phyloP scores from a whole-genome alignment of 2,113 vertebrate genomes.

The Pygoscelis antarcticus region DNA sequence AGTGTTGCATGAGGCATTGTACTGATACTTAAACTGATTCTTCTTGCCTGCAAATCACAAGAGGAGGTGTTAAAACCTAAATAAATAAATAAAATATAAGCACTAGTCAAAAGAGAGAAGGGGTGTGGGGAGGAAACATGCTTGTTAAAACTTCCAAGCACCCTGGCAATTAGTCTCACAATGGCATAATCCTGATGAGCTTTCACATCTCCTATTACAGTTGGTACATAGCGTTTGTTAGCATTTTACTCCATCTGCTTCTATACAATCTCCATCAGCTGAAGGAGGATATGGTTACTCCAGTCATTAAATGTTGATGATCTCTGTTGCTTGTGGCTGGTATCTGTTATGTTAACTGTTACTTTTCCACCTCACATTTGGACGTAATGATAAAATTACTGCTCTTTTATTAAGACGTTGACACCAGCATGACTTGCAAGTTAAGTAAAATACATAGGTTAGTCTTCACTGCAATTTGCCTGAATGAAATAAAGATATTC shows the following conservation, averaged over 20 bases:
- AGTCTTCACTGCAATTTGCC: background rate
- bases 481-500: background rate
- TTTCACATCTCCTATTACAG: conserved; percentile 24
- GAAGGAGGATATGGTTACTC: conserved; percentile 33
- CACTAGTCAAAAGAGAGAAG: background rate
- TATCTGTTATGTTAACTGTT: background rate
- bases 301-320: conserved; percentile 37
- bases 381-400: background rate
- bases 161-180: conserved; percentile 21
- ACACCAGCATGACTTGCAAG: background rate
- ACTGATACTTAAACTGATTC: background rate
- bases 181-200: conserved; percentile 18
- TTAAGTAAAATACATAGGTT: background rate
- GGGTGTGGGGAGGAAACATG: background rate
- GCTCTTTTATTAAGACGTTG: background rate
- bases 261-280: background rate
- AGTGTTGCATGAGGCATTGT: background rate
- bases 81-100: conserved; percentile 39
- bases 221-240: background rate
- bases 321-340: background rate
- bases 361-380: background rate
- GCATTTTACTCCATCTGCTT: conserved; percentile 39
- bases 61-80: conserved; percentile 48
- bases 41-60: background rate
- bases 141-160: conserved; percentile 4